A percentile compares a stretch with the other conserved stretches of the same genome.
Conservation (phyloP, 2,888 invertebrate species). For the Anoplius nigerrimus region DNA sequence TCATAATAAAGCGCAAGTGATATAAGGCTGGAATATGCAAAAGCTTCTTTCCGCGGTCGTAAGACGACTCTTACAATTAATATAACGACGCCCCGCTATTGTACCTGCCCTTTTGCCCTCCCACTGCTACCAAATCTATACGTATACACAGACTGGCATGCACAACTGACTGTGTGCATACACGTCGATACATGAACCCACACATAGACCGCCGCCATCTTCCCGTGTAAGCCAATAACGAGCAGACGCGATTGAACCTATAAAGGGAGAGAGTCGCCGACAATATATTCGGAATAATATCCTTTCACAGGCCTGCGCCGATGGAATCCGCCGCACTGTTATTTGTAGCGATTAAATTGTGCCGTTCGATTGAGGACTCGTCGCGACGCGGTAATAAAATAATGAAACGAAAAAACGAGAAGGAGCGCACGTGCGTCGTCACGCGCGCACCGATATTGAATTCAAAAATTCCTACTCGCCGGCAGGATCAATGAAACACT, state of each 20-base stretch:
- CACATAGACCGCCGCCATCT: background rate
- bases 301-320: conserved; percentile 3
- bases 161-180: too few species aligned
- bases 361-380: background rate
- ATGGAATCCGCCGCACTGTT: background rate
- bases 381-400: conserved; percentile 2
- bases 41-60: conserved; percentile 51
- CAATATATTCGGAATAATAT: conserved; percentile 13
- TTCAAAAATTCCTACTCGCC: too few species aligned
- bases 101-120: background rate
- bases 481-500: too few species aligned
- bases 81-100: conserved; percentile 40
- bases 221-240: conserved; percentile 8
- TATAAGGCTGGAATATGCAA: conserved; percentile 61
- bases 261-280: conserved; percentile 5
- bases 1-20: conserved; percentile 55
- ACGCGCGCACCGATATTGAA: too few species aligned
- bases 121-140: background rate
- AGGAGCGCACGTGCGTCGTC: background rate
- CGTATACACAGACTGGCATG: too few species aligned
- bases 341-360: conserved; percentile 13
- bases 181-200: too few species aligned
- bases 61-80: conserved; percentile 55
- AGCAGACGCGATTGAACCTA: conserved; percentile 13
- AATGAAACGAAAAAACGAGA: background rate